Conservation (phyloP, 2,888 invertebrate species). For the Lepidonotus clava region DNA sequence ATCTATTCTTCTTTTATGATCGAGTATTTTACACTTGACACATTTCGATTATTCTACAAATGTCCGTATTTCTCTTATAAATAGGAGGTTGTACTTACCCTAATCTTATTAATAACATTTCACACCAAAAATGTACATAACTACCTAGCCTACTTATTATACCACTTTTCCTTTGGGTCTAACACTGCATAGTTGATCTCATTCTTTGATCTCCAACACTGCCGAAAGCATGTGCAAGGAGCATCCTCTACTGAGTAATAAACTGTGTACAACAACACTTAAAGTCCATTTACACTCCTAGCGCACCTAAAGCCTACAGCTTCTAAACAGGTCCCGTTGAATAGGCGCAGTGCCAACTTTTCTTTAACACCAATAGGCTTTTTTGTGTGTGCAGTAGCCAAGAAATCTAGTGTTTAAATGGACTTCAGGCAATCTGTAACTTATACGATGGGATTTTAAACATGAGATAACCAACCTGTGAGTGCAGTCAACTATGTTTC, state of each 20-base stretch:
- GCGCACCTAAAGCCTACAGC: background rate
- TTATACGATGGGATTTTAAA: too few species aligned
- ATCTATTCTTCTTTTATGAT: too few species aligned
- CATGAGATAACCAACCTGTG: too few species aligned
- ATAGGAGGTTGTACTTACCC: background rate
- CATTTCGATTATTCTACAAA: background rate
- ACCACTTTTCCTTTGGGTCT: background rate
- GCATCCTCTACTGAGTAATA: background rate
- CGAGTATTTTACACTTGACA: too few species aligned
- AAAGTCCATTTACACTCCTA: background rate
- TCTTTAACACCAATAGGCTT: too few species aligned
- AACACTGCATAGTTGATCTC: slow-evolving; percentile 38
- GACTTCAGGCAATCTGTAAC: too few species aligned
- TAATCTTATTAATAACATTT: background rate
- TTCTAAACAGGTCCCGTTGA: background rate
- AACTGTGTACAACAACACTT: background rate
- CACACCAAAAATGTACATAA: background rate
- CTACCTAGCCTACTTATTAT: background rate
- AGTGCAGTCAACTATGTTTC: too few species aligned
- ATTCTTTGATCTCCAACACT: background rate
- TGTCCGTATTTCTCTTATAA: background rate
- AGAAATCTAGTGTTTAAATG: too few species aligned
- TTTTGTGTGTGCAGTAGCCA: too few species aligned
- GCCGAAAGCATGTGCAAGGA: background rate
- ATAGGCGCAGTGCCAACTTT: too few species aligned